These are phyloP conservation scores for Paraescarpia echinospica DNA, from an alignment of 1,140 invertebrate genomes.

Conservation along the genomic window DNA sequence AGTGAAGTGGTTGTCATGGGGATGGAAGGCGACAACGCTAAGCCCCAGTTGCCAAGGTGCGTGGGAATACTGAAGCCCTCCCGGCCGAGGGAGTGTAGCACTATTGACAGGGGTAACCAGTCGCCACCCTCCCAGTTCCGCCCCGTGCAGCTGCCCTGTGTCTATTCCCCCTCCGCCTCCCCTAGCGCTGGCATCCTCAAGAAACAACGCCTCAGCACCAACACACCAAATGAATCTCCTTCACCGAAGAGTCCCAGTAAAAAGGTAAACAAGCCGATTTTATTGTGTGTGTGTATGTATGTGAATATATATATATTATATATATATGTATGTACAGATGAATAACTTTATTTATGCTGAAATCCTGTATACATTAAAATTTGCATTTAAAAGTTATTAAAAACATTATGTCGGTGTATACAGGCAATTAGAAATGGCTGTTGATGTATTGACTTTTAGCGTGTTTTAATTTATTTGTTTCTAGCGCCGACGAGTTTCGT, in stretches of 20 bases:
- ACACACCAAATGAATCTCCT: constrained; percentile 32
- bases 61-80: neutral
- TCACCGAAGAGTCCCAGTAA: constrained; percentile 38
- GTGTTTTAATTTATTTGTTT: constrained; percentile 23
- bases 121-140: neutral
- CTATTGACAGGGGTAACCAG: neutral
- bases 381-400: too few species aligned
- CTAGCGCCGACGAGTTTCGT: constrained; percentile 48
- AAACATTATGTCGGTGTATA: too few species aligned
- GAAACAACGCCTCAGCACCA: constrained; percentile 33
- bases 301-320: too few species aligned
- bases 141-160: constrained; percentile 32
- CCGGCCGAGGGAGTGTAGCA: neutral
- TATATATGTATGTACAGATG: too few species aligned
- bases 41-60: neutral
- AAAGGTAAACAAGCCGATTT: constrained; percentile 35
- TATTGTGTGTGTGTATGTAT: neutral
- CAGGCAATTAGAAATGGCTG: too few species aligned
- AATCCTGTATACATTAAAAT: too few species aligned
- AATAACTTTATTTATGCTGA: too few species aligned
- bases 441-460: neutral
- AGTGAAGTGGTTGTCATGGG: neutral
- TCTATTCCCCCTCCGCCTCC: constrained; percentile 47
- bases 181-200: constrained; percentile 48
- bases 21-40: neutral